Evolutionary conservation across 2,113 vertebrate genomes (phyloP).

Genomic region (Peromyscus maniculatus): DNA sequence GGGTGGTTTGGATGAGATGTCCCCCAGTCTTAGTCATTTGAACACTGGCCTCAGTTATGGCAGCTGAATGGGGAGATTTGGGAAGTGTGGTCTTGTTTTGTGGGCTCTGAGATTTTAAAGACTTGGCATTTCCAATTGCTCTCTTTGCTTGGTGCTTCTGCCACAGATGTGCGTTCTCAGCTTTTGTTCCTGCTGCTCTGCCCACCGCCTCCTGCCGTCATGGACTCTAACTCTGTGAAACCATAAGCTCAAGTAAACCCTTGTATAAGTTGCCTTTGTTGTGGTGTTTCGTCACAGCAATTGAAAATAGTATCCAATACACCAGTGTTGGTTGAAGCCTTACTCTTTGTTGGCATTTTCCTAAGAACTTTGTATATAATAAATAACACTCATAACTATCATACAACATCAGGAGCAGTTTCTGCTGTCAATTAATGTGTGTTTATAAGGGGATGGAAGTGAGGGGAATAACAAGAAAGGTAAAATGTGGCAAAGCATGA

Average conservation of each 20-base stretch:
- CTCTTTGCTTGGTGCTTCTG: neutral
- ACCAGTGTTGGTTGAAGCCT: neutral
- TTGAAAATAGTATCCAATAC: neutral
- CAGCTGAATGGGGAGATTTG: neutral
- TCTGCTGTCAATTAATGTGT: neutral
- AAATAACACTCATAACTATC: neutral
- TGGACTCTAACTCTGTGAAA: neutral
- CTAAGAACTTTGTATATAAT: neutral
- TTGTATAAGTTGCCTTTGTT: neutral
- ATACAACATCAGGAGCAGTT: neutral
- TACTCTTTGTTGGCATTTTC: neutral
- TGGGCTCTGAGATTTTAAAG: neutral
- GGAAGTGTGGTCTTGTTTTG: neutral
- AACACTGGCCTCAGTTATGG: neutral
- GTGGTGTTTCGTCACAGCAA: neutral
- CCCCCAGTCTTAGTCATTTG: neutral
- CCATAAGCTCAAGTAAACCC: neutral
- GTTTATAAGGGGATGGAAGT: neutral
- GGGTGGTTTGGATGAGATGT: neutral
- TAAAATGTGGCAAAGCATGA: neutral
- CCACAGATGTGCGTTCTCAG: neutral
- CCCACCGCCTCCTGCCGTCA: neutral
- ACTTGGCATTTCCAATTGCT: neutral
- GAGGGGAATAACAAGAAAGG: neutral
- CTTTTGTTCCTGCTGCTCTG: neutral